phyloP scores from a whole-genome alignment of 2,888 invertebrate species.

The Disparrhopalites patrizii region DNA sequence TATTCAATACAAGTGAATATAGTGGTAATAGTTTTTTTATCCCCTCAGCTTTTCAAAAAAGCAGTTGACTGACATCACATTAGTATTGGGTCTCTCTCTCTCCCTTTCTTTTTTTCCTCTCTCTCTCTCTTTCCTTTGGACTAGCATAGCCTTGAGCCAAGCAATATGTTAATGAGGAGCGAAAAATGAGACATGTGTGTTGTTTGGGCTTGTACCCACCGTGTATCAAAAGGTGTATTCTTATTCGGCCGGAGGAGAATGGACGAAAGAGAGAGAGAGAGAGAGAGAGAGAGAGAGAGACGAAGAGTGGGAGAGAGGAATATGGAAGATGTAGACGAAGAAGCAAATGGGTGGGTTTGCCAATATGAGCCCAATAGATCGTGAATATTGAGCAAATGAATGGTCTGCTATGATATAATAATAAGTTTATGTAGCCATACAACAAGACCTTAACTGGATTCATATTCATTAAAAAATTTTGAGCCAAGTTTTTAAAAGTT shows the following conservation, averaged over 20 bases:
- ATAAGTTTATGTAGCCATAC: conserved; percentile 2
- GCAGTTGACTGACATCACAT: no score
- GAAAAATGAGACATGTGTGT: no score
- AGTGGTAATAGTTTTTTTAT: neutral
- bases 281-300: neutral
- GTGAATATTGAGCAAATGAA: conserved; percentile 21
- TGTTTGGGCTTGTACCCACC: no score
- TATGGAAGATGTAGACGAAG: neutral
- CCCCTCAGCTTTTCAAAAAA: no score
- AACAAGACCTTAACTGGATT: conserved; percentile 3
- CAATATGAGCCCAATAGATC: conserved; percentile 1
- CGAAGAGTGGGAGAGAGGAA: neutral
- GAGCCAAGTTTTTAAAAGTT: conserved; percentile 21
- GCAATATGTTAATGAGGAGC: no score
- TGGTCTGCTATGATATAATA: conserved; percentile 20
- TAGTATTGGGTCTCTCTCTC: no score
- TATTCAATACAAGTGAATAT: neutral
- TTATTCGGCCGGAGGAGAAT: no score
- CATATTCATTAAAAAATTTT: conserved; percentile 20
- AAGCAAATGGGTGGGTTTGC: conserved; percentile 20
- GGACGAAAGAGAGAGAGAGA: no score
- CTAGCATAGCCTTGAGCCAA: neutral
- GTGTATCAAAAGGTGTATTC: no score
- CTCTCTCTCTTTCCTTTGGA: no score
- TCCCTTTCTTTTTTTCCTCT: no score